Evolutionary conservation across 1,140 invertebrate genomes (phyloP).

Genomic region (Drosophila mauritiana): DNA sequence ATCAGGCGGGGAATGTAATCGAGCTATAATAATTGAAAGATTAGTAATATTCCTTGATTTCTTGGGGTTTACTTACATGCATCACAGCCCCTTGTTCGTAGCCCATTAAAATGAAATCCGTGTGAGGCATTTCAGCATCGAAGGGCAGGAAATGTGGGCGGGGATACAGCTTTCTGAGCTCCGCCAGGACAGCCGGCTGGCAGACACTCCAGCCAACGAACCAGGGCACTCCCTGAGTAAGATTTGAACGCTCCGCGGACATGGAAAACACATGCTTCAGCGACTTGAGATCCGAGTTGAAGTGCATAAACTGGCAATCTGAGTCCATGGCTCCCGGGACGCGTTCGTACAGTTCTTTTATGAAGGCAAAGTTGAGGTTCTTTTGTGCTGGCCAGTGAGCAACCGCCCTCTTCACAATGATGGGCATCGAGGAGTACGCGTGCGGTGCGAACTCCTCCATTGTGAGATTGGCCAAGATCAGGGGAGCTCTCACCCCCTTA

Average conservation of each 20-base stretch:
- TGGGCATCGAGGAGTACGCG: constrained; percentile 92
- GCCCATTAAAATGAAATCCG: constrained; percentile 97
- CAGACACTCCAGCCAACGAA: constrained; percentile 98
- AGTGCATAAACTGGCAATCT: constrained; percentile 95
- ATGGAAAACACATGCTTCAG: constrained; percentile 92
- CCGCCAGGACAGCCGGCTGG: constrained; percentile 90
- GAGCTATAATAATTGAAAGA: constrained; percentile 86
- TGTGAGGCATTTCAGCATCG: constrained; percentile 94
- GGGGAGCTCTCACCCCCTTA: constrained; percentile 86
- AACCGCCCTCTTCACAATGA: constrained; percentile 92
- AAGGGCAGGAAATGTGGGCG: constrained; percentile 94
- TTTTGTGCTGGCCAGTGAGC: constrained; percentile 91
- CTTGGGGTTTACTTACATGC: constrained; percentile 90
- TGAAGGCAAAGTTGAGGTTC: constrained; percentile 90
- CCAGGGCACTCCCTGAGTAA: constrained; percentile 90
- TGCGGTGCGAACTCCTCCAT: constrained; percentile 88
- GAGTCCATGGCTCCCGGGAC: constrained; percentile 89
- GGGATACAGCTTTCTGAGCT: constrained; percentile 91
- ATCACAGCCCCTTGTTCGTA: constrained; percentile 96
- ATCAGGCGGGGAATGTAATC: constrained; percentile 96
- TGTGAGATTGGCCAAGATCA: constrained; percentile 88
- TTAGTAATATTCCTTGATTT: neutral
- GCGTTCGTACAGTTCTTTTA: constrained; percentile 90
- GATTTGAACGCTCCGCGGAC: constrained; percentile 88
- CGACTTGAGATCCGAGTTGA: constrained; percentile 92